Base-by-base conservation (phyloP, 2,113 vertebrate genomes). In the Pelecanus crispus region DNA sequence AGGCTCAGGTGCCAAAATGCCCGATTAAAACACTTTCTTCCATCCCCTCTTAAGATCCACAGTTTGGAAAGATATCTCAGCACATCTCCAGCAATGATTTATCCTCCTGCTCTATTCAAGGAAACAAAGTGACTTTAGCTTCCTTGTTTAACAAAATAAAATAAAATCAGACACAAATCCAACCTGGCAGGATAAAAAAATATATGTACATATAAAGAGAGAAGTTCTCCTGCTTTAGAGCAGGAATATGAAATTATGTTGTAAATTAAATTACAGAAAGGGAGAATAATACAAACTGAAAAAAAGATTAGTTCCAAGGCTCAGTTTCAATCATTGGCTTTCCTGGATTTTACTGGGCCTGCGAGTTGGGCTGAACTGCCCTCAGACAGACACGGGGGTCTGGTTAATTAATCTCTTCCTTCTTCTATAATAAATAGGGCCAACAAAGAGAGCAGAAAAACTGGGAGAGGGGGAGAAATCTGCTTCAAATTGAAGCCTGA, bases 121-220 rank as follows among this genome's bases (percentile, higher is more conserved):
- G 92, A 96, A 96, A 96, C 87, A 92, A 97, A 91, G 56, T 58
- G 49, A 87, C 82, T 89, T 88, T 94, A 88, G 81, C 67, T 91
- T 94, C 68, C 90, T 97, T 97, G 95, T 95, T 97, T 90, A 95
- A 96, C 81, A 93, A 98, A 97, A 98, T 94, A 96, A 92, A 96
- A 92, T 87, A 91, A 89, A 96, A 80, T 90, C 74, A n/a, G 95
- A 90, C 71, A 52, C 77, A 95, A 94, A 96, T 89, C 85, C 86
- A 91, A 77, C 93, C 80, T 94, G 96, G 81, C 95, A 97, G 95
- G 34, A n/a, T 80, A 86, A 96, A 96, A 95, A 91, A 92, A 85
- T 75, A 56, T 91, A 93, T 82, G 94, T 94, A 94, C 93, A 91
- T 88, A 88, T 95, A 96, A 97, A 95, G 92, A 94, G 94, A 97